These are phyloP conservation scores for Xanthia icteritia DNA, from an alignment of 2,888 invertebrate species.

Conservation along the genomic window DNA sequence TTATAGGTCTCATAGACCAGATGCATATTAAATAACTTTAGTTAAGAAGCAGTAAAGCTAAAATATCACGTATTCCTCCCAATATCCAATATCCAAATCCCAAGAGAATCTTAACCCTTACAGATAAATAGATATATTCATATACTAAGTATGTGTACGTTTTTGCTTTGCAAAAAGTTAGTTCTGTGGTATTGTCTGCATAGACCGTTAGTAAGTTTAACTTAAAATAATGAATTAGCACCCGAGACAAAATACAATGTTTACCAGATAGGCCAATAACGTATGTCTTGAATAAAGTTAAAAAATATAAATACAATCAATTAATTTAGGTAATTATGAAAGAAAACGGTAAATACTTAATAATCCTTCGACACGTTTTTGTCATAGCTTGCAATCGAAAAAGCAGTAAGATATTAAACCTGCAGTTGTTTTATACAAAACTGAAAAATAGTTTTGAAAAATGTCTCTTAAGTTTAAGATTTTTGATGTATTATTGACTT, in stretches of 20 bases:
- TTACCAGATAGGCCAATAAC: constrained; percentile 64
- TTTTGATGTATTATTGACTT: constrained; percentile 76
- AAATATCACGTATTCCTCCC: constrained; percentile 87
- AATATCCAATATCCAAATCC: constrained; percentile 25
- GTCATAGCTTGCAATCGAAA: constrained; percentile 21
- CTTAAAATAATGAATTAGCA: constrained; percentile 71
- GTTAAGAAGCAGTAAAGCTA: constrained; percentile 88
- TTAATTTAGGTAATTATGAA: not conserved
- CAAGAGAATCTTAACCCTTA: constrained; percentile 82
- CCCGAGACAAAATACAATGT: constrained; percentile 67
- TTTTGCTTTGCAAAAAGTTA: constrained; percentile 87
- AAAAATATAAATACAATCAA: not conserved
- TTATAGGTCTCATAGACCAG: constrained; percentile 83
- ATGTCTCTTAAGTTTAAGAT: constrained; percentile 49
- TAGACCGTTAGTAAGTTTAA: constrained; percentile 75
- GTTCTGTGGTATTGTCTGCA: constrained; percentile 83
- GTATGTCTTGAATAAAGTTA: constrained; percentile 19
- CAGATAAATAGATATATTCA: constrained; percentile 76
- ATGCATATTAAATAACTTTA: constrained; percentile 77
- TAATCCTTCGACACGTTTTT: not conserved
- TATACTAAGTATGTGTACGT: constrained; percentile 68
- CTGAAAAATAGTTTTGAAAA: constrained; percentile 49
- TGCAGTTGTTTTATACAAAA: constrained; percentile 53
- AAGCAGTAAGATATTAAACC: constrained; percentile 24
- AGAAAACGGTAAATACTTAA: constrained; percentile 2